Base-by-base conservation (phyloP, 2,888 invertebrate genomes). In the Scaptomyza cyrtandrae region DNA sequence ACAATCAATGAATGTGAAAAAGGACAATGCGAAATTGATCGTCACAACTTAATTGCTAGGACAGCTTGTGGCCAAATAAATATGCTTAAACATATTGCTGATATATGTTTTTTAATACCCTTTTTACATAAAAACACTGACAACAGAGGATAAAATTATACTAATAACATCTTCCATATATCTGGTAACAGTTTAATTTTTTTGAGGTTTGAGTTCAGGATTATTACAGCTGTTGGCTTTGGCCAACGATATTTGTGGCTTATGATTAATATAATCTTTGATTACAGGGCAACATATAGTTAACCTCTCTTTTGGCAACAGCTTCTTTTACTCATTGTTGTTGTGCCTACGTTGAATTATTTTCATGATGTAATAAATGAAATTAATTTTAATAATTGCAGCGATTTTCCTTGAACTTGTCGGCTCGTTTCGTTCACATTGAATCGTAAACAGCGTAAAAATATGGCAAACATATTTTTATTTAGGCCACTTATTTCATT, bases 361-460 rank as follows among this genome's bases (percentile, higher is more conserved):
- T 89, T 89, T 83, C 78, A 89, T 82, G 86, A 84, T 86, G 88
- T 88, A 89, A 90, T 90, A 89, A 90, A 88, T 84, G 87, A 86
- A 88, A 89, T 90, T 86, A 90, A 89, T 90, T 89, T 86, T 78
- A 75, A 86, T 90, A 90, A 86, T 86, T 90, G 85, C 86, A 70
- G 75, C 82, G 71, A 81, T 75, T 84, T 78, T 57, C 66, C 64
- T 66, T 63, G 61, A 31, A 70, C 7, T 37, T n/a, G 63, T 57
- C 24, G 61, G 33, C 9, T 62, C 45, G 39, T 50, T 41, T 31
- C 45, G 68, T 33, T 56, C 63, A 43, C 71, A 80, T 63, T 61
- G 75, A 63, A 61, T 75, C 77, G 68, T 84, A 75, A 73, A 78
- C 44, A 53, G 59, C 52, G 10, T 9, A 50, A 19, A 77, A 71